Base-by-base conservation (phyloP, 2,113 vertebrate species). In the Lophius piscatorius region DNA sequence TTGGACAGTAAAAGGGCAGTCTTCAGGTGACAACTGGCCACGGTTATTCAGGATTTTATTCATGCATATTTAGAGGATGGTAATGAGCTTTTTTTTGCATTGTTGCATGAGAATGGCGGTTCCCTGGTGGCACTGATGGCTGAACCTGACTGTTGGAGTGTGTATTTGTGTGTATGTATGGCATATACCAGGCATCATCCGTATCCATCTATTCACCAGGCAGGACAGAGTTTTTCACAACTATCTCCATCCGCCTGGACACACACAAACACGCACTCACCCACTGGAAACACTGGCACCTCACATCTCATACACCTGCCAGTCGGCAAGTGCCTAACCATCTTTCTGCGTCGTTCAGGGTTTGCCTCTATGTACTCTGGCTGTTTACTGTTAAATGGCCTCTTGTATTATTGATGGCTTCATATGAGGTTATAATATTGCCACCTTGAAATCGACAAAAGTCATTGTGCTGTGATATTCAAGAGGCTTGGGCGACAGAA, bases 11-110 rank as follows among this genome's bases (percentile, higher is more conserved):
- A 95, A 94, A 95, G 95, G 96, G 94, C 93, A 92, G 92, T 93
- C 93, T 95, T 93, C 85, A 85, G 93, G 93, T 94, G 94, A 93
- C 90, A 93, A 93, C 91, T 92, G 91, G 90, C 91, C 87, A 90
- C 89, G 92, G 92, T 91, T 94, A 94, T 93, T 91, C 92, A 91
- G 92, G 91, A 85, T 92, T 95, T 93, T 93, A 94, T 94, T 97
- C 96, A 95, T 98, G 95, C 94, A 98, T 98, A 97, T 97, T 98
- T 97, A 98, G 93, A 83, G 87, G 94, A 98, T 98, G 96, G 90
- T 97, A 98, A 99, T 98, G 92, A 97, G 93, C 47, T 82, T 91
- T 92, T 28, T 87, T 98, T 97, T 97, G 95, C 95, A 96, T 98
- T 94, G 95, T 96, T 95, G 95, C 95, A 94, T 94, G 93, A 95